These are phyloP conservation scores for Phengaris arion DNA, from an alignment of 2,888 invertebrate species.

Conservation along the genomic window DNA sequence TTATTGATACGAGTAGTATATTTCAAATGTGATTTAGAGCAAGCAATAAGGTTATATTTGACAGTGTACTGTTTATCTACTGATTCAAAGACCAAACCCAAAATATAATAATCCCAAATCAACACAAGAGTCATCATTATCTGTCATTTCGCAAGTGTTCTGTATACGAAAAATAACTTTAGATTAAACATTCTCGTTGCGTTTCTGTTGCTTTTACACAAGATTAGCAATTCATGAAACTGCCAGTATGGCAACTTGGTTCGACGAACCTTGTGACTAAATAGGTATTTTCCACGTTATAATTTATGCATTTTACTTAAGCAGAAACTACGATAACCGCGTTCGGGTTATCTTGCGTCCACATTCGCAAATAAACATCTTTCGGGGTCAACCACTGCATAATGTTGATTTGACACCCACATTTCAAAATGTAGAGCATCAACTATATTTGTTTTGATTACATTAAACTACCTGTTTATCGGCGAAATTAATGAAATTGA, in stretches of 20 bases:
- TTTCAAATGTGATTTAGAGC: not conserved
- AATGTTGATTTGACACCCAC: not conserved
- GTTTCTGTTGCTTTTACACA: slow-evolving; percentile 28
- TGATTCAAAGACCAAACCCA: not conserved
- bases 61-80: not conserved
- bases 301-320: slow-evolving; percentile 36
- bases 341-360: slow-evolving; percentile 41
- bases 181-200: slow-evolving; percentile 13
- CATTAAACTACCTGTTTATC: not conserved
- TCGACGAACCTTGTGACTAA: slow-evolving; percentile 35
- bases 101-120: not conserved
- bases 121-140: not conserved
- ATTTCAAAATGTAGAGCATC: not conserved
- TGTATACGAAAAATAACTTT: not conserved
- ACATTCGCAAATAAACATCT: not conserved
- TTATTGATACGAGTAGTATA: not conserved
- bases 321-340: slow-evolving; percentile 31
- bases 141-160: not conserved
- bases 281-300: slow-evolving; percentile 34
- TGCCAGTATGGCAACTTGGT: slow-evolving; percentile 28
- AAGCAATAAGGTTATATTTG: not conserved
- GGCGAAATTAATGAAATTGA: too few species aligned
- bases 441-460: not conserved
- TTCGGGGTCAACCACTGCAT: not conserved
- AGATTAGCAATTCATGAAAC: slow-evolving; percentile 31